Base-by-base conservation (phyloP, 1,140 invertebrate genomes). In the Hydropsyche tenuis region DNA sequence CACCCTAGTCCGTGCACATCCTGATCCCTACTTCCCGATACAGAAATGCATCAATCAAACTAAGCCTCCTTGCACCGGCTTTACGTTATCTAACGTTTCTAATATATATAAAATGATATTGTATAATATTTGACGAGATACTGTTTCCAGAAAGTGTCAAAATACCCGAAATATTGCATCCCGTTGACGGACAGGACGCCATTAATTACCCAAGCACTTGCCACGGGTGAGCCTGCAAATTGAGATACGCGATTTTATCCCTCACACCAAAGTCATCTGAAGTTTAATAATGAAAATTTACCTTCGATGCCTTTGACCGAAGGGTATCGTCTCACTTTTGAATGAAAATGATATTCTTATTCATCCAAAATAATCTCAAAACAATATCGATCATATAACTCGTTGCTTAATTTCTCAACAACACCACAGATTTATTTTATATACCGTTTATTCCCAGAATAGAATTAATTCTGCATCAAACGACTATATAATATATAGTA, bases 21-120 rank as follows among this genome's bases (percentile, higher is more conserved):
- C 30, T 62, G 75, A 73, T 76, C 62, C 64, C 56, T 56, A 18
- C 23, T 20, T 12, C 37, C 25, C 51, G 75, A 77, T 77, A 77
- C 18, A 69, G 51, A 51, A 74, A 77, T 74, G 73, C 75, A 77
- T 77, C 75, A 77, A 77, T 77, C 75, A 77, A 74, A 53, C 48
- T 69, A 72, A 64, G 72, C 75, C 73, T 46, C 20, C 48, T 66
- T 63, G 73, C 30, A 37, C 30, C 30, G 30, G 30, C 30, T 37
- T 37, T 37, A 37, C n/a, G n/a, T 37, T 9, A 9, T 37, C 30
- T 37, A 37, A 37, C 30, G 30, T 37, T 37, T 37, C 3, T 9
- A 37, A 37, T 37, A 37, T 9, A 37, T 37, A 37, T 37, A 37
- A 9, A 37, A 4, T 4, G 3, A 37, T 37, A 37, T 9, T 37